A percentile compares a stretch with the other conserved stretches of the same genome.
Conservation (phyloP, 2,113 vertebrate genomes). For the Bos indicus region DNA sequence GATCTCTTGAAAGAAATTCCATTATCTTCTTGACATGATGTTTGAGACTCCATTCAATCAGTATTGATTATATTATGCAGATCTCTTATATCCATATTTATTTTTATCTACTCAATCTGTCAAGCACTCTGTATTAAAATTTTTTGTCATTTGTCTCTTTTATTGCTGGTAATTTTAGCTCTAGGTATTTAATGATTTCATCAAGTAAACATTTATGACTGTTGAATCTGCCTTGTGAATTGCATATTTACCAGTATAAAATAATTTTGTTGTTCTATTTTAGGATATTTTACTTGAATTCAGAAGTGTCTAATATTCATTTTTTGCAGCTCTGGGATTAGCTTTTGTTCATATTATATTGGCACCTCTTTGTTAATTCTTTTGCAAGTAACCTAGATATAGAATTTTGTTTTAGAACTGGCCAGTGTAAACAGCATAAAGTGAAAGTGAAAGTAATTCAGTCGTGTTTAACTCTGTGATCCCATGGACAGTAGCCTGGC, state of each 20-base stretch:
- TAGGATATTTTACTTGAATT: slow-evolving; percentile 17
- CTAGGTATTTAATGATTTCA: slow-evolving; percentile 20
- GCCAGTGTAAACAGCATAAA: neutral
- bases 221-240: neutral
- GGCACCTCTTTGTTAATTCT: neutral
- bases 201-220: slow-evolving; percentile 46
- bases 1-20: neutral
- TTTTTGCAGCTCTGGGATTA: neutral
- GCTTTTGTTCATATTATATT: neutral
- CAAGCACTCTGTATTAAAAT: neutral
- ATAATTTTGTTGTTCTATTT: slow-evolving; percentile 29
- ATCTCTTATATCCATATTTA: neutral
- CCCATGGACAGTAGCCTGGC: neutral
- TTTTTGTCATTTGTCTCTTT: neutral
- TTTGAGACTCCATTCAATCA: slow-evolving; percentile 1
- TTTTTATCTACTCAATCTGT: slow-evolving; percentile 9
- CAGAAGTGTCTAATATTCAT: neutral
- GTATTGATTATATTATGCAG: neutral
- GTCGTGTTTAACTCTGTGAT: neutral
- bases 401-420: neutral
- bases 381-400: neutral
- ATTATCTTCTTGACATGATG: neutral
- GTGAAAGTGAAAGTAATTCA: neutral
- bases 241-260: slow-evolving; percentile 46
- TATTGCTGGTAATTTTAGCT: slow-evolving; percentile 21